Percentiles rank a stretch among this genome's conserved stretches.
Conservation (phyloP, 2,797 vertebrate genomes). For the Apogon hyalosoma region DNA sequence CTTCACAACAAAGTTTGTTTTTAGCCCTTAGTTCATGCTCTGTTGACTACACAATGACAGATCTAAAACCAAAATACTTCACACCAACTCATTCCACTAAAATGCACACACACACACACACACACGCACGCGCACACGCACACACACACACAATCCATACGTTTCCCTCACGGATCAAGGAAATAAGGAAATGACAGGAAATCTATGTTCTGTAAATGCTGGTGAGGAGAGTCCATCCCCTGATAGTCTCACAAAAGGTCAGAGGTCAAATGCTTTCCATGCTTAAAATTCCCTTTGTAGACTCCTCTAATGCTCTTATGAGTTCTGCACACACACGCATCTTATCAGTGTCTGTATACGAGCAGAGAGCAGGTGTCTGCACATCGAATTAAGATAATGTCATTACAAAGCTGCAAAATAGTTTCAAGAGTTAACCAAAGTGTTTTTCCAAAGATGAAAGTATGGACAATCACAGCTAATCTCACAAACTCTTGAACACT, state of each 20-base stretch:
- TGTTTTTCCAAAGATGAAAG: not conserved
- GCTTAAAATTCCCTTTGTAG: slow-evolving; percentile 64
- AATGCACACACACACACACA: not conserved
- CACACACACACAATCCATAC: not conserved
- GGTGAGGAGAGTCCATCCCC: slow-evolving; percentile 4
- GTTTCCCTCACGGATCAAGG: not conserved
- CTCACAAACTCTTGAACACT: not conserved
- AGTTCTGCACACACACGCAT: slow-evolving; percentile 2
- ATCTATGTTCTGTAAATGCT: slow-evolving; percentile 34
- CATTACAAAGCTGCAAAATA: slow-evolving; percentile 20
- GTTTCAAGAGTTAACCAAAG: slow-evolving; percentile 15
- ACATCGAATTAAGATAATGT: slow-evolving; percentile 6
- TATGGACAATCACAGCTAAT: not conserved
- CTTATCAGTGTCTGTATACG: slow-evolving; percentile 13
- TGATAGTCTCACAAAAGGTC: slow-evolving; percentile 30
- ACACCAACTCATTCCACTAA: not conserved
- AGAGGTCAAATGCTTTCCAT: slow-evolving; percentile 67
- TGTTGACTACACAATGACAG: not conserved
- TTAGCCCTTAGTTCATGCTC: not conserved
- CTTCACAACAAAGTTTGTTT: not conserved
- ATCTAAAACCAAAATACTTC: not conserved
- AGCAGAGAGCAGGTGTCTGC: slow-evolving; percentile 27
- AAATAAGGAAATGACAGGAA: slow-evolving; percentile 23
- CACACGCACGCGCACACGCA: too few species aligned
- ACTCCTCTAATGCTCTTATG: slow-evolving; percentile 48